phyloP scores from a whole-genome alignment of 2,797 vertebrate species.

The Monodelphis domestica region DNA sequence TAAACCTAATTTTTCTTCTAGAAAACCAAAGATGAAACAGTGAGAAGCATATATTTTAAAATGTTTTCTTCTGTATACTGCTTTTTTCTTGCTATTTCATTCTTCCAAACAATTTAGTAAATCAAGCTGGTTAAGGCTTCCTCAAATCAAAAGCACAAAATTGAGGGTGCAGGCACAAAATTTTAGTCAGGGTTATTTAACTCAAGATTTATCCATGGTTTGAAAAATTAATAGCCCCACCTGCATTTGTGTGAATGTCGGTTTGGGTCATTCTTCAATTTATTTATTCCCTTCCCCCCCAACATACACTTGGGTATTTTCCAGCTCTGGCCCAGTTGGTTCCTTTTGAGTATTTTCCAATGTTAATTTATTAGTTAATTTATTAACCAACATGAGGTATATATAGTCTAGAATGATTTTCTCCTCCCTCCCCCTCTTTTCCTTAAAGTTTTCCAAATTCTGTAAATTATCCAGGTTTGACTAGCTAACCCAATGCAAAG shows the following conservation, averaged over 20 bases:
- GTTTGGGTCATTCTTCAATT: neutral
- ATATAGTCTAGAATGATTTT: neutral
- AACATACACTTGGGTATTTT: neutral
- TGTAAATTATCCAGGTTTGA: neutral
- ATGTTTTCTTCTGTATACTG: neutral
- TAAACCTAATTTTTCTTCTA: slow-evolving; percentile 11
- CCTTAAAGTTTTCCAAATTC: neutral
- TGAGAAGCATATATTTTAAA: neutral
- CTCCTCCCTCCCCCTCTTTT: neutral
- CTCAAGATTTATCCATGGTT: neutral
- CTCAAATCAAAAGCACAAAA: neutral
- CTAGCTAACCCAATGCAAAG: neutral
- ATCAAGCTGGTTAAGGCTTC: neutral
- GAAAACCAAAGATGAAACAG: neutral
- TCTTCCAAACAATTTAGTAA: neutral
- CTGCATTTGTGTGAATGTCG: neutral
- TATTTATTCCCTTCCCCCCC: no score
- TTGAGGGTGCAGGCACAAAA: neutral
- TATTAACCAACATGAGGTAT: neutral
- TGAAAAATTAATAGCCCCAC: neutral
- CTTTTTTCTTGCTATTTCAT: neutral
- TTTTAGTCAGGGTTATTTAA: neutral
- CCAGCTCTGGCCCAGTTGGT: neutral
- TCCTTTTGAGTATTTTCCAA: neutral
- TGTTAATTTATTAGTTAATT: neutral